Conservation (phyloP, 1,140 invertebrate genomes). For the Mycetomoellerius zeteki region DNA sequence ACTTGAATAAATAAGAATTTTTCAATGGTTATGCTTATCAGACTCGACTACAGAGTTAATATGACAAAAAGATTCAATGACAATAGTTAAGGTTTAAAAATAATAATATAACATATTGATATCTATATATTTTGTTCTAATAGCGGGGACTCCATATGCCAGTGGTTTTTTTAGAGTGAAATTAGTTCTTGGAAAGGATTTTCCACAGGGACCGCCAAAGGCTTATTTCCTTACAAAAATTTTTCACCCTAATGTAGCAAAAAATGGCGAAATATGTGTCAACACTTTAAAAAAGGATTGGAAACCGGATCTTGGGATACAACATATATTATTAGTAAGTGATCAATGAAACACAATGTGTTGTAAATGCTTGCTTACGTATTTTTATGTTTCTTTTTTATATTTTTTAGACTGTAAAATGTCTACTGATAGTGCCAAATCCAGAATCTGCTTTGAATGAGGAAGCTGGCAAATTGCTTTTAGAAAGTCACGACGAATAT, state of each 20-base stretch:
- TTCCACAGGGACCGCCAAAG: slow-evolving; percentile 97
- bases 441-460: slow-evolving; percentile 97
- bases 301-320: slow-evolving; percentile 98
- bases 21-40: too few relatives aligned
- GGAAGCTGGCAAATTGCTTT: slow-evolving; percentile 96
- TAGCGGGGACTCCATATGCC: slow-evolving; percentile 95
- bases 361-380: slow-evolving; percentile 23
- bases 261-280: slow-evolving; percentile 98
- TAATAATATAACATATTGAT: neutral
- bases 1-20: too few relatives aligned
- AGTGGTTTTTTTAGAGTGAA: slow-evolving; percentile 96
- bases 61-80: too few relatives aligned
- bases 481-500: slow-evolving; percentile 97
- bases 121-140: slow-evolving; percentile 66
- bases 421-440: slow-evolving; percentile 97
- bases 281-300: slow-evolving; percentile 99
- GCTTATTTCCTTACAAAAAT: slow-evolving; percentile 98
- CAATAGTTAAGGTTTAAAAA: too few relatives aligned
- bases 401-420: slow-evolving; percentile 93
- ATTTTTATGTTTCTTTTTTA: neutral
- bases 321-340: slow-evolving; percentile 96
- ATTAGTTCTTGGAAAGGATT: slow-evolving; percentile 96
- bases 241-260: slow-evolving; percentile 98
- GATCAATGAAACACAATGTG: slow-evolving; percentile 33
- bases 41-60: too few relatives aligned